Base-by-base conservation (phyloP, 1,140 invertebrate genomes). In the Gryllus bimaculatus region DNA sequence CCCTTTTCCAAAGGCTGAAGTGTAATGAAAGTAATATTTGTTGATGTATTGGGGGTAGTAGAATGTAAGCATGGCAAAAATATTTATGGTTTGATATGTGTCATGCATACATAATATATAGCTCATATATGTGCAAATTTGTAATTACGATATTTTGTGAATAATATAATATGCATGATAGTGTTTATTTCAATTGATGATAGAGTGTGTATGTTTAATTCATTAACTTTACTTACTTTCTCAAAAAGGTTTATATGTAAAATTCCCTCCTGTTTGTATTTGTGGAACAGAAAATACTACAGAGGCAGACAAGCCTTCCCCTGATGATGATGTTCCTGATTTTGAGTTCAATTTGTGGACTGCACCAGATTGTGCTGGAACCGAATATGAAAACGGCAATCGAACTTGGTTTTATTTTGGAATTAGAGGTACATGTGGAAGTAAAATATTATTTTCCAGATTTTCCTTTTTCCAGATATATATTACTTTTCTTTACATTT, bases 351-450 rank as follows among this genome's bases (percentile, higher is more conserved):
- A 96, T 86, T 85, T 97, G 26, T 97, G 95, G 95, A 97, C 95
- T 5, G 91, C 91, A 81, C 94, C 94, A 6, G 96, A 97, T 85
- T 96, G 95, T 88, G 90, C 89, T 80, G 95, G 93, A 48, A 96
- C 95, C 13, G 91, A 93, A 83, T 96, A 91, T 90, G 94, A 96
- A 86, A 97, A 96, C 88, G 92, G 91, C 26, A 96, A 96, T 84
- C 89, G 95, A 81, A 96, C 95, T 5, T 98, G 96, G 96, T 98
- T 98, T 87, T 93, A 96, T 84, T 98, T 98, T 90, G 94, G 94
- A n/a, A 86, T 98, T 49, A 89, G 89, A 85, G 88, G 87, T 87
- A 48, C 76, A 47, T 26, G 26, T 39, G 26, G 26, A n/a, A 21
- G 18, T 1, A 75, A 21, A 21, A 75, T 75, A 21, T 26, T 47